Base-by-base conservation (phyloP, 2,113 vertebrate genomes). In the Globicephala melas region DNA sequence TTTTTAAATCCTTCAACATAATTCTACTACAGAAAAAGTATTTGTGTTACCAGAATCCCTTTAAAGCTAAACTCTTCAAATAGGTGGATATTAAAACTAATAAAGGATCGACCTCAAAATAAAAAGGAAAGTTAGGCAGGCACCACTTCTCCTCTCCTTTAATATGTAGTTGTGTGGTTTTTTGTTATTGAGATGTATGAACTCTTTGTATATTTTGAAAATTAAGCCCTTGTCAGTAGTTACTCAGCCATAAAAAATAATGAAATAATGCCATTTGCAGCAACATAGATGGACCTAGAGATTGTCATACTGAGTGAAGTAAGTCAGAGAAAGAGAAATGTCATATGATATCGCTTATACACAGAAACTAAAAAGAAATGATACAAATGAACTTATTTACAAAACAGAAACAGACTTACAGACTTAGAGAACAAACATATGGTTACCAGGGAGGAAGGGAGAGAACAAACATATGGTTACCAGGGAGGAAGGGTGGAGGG, bases 1-100 rank as follows among this genome's bases (percentile, higher is more conserved):
- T 53, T 76, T 74, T 47, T 8, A 62, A 91, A 65, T 83, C 20
- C 25, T 93, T 55, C 47, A 71, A 20, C 62, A n/a, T 73, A 73
- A 89, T 82, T 80, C 67, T 80, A 53, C 73, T 89, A 31, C 80
- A 89, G 83, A 80, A 94, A 81, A 93, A 89, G 23, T 77, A 73
- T 81, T 94, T 95, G n/a, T 90, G 50, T 65, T 94, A 83, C 20
- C 44, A 83, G 65, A 91, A 79, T 95, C 50, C 65, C 41, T 62
- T 68, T 95, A 85, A 96, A 95, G 36, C 25, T 76, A 55, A 95
- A 55, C 21, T 94, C 41, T 50, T 79, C 47, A 93, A 95, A 53
- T 89, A 94, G 33, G 31, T n/a, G 91, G 12, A 76, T 96, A 68
- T 15, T 79, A 55, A 62, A 93, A 91, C 50, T 96, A 86, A 67